Evolutionary conservation across 2,797 vertebrate genomes (phyloP), one percentile per base, ranked within the genome.

Genomic region (Notoglanidium macrostoma): DNA sequence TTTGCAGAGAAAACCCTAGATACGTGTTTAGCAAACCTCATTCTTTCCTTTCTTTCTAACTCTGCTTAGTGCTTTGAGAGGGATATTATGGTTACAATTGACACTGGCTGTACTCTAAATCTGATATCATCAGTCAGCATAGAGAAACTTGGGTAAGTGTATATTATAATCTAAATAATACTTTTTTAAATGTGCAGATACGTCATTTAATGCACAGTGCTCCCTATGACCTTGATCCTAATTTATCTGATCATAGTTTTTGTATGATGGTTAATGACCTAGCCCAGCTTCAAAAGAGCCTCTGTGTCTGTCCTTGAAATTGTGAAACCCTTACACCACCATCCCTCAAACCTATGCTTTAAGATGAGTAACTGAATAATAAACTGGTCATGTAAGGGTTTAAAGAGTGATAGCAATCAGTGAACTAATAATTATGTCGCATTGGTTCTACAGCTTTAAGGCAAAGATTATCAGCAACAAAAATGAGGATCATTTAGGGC

Each of bases 391-490:
- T 11, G 9, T 14, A 15, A 76, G 12, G 40, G 35, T 9, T 44
- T 40, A 40, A 23, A 23, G 3, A 11, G 70, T 19, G 35, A 44
- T 72, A 44, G 32, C 35, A 72, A 23, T 35, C 7, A 35, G 40
- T 2, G 15, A 1, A 67, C 49, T 68, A 77, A 77, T 77, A 46
- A 55, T 82, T 21, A 74, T 83, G 40, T 76, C 17, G 21, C 5
- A n/a, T 82, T 91, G 23, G 91, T 86, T 89, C 84, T 86, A 7
- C 92, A 98, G 97, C 89, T 91, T 97, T 87, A 97, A 95, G 89
- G 96, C 96, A 32, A 93, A 94, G 44, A 93, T 97, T 15, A 95
- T 92, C 89, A 92, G 91, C n/a, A 93, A 94, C 61, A 95, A 95
- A 81, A 89, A 70, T 0, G 96, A 96, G 89, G 93, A 87, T 0